These are phyloP conservation scores for Chionis minor DNA, from an alignment of 2,113 vertebrate genomes.

Conservation along the genomic window DNA sequence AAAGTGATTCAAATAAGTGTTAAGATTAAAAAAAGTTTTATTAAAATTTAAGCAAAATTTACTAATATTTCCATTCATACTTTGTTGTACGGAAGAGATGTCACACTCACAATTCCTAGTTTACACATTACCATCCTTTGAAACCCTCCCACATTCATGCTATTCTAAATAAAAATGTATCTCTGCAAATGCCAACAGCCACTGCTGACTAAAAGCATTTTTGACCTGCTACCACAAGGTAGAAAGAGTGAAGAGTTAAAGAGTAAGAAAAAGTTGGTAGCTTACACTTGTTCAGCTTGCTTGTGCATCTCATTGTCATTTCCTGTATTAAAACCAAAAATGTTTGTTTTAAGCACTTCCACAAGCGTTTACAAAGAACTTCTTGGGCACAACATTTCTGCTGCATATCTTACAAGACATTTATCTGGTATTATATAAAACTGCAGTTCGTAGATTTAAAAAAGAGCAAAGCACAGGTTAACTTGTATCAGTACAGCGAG, in stretches of 20 bases:
- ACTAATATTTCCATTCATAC: neutral
- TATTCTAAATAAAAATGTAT: neutral
- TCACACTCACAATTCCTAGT: neutral
- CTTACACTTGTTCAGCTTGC: constrained; percentile 88
- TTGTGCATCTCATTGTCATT: constrained; percentile 73
- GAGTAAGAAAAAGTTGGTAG: neutral
- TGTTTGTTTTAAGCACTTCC: neutral
- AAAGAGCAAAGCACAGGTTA: neutral
- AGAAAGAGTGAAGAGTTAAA: neutral
- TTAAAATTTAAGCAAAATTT: neutral
- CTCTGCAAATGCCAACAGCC: neutral
- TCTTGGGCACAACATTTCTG: neutral
- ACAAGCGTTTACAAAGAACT: neutral
- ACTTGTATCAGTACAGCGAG: neutral
- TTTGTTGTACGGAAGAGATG: neutral
- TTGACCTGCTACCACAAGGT: neutral
- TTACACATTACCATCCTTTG: neutral
- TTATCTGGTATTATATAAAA: neutral
- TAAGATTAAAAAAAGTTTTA: neutral
- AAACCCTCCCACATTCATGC: neutral
- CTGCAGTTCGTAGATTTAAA: neutral
- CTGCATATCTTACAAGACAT: neutral
- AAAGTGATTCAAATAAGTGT: neutral
- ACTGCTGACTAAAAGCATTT: neutral
- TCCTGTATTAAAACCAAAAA: constrained; percentile 65